Conservation (phyloP, 37 sponge, comb jelly and placozoan species). For the Lycopodina hypogea region DNA sequence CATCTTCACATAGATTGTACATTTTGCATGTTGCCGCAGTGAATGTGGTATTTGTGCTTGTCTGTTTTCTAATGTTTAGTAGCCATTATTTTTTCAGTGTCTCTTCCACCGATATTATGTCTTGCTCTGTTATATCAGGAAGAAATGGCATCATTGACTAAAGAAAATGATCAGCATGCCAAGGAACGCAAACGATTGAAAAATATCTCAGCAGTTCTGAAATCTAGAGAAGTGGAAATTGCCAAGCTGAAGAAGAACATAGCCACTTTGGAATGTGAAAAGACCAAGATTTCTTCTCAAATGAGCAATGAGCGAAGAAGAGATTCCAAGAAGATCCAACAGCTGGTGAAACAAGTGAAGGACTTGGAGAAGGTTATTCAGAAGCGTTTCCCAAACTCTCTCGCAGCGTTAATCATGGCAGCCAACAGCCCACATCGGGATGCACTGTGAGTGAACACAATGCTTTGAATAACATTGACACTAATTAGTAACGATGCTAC, state of each 20-base stretch:
- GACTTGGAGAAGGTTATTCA: conserved; percentile 65
- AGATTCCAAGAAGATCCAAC: conserved; percentile 20
- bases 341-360: conserved; percentile 62
- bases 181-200: conserved; percentile 47
- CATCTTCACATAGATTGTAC: too few species aligned
- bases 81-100: too few species aligned
- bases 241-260: conserved; percentile 24
- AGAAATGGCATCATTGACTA: conserved; percentile 28
- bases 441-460: background rate
- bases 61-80: too few species aligned
- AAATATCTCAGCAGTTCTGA: conserved; percentile 30
- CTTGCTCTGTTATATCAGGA: too few species aligned
- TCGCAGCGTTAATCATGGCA: conserved; percentile 71
- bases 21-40: too few species aligned
- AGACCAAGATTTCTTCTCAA: background rate
- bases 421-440: background rate
- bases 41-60: too few species aligned
- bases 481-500: background rate
- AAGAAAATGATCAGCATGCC: conserved; percentile 45
- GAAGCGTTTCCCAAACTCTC: conserved; percentile 71
- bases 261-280: conserved; percentile 1
- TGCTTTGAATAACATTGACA: background rate
- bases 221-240: conserved; percentile 43
- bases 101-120: too few species aligned
- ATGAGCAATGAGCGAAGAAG: background rate